A percentile compares a stretch with the other conserved stretches of the same genome.
Evolutionary conservation across 2,113 vertebrate genomes (phyloP).

Genomic region (Burhinus oedicnemus): DNA sequence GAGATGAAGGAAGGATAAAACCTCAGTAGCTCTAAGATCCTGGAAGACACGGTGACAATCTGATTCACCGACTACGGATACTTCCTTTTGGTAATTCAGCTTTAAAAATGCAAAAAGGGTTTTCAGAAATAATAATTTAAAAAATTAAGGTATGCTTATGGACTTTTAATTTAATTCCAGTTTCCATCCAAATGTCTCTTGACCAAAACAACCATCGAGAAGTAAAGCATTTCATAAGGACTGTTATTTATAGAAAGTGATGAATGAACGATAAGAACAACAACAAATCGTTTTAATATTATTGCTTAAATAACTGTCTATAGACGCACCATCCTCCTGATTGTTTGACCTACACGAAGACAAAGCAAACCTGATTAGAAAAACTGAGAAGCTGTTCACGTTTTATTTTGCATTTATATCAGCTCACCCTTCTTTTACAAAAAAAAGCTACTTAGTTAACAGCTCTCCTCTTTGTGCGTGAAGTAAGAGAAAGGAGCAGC

Average conservation of each 20-base stretch:
- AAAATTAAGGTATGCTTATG: not conserved
- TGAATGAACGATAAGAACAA: not conserved
- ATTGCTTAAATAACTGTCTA: not conserved
- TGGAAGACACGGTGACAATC: not conserved
- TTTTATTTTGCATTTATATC: not conserved
- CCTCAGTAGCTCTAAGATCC: not conserved
- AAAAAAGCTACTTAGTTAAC: not conserved
- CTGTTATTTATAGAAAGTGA: not conserved
- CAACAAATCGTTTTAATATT: not conserved
- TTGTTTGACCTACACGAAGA: not conserved
- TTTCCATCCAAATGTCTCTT: not conserved
- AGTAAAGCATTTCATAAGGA: not conserved
- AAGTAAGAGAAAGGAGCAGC: not conserved
- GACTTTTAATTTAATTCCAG: not conserved
- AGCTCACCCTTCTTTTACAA: not conserved
- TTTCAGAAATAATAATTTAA: not conserved
- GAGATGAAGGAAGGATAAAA: not conserved
- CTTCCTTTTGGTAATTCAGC: not conserved
- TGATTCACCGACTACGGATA: not conserved
- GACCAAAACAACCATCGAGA: not conserved
- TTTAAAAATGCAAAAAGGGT: not conserved
- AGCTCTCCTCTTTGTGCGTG: not conserved
- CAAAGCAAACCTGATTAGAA: not conserved
- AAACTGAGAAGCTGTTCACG: rapidly evolving
- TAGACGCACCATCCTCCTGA: not conserved